Conservation (phyloP, 2,888 invertebrate genomes). For the Eucriotettix oculatus region DNA sequence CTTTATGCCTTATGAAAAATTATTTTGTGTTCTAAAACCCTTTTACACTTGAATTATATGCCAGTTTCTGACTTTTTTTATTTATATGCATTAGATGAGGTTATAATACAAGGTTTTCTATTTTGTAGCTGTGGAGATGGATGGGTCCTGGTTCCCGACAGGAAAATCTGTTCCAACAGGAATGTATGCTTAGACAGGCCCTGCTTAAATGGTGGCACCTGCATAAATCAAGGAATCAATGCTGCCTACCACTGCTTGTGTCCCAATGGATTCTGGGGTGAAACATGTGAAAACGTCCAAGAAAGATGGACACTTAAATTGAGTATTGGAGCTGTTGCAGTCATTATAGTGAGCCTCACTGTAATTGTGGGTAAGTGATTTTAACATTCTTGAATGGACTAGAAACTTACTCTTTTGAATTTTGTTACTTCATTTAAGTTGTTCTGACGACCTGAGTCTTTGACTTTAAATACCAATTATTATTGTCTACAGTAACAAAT, state of each 20-base stretch:
- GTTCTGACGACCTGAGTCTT: no score
- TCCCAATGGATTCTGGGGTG: slow-evolving; percentile 24
- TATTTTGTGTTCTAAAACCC: no score
- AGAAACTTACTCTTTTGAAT: no score
- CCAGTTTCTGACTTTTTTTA: no score
- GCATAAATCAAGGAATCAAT: slow-evolving; percentile 24
- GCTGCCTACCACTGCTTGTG: slow-evolving; percentile 25
- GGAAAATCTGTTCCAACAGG: slow-evolving; percentile 25
- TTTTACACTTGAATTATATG: no score
- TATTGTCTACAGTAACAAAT: no score
- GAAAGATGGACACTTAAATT: slow-evolving; percentile 31
- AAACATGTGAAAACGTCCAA: slow-evolving; percentile 25
- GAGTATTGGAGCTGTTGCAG: slow-evolving; percentile 34
- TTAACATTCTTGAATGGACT: no score
- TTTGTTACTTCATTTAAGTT: no score
- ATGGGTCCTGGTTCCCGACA: slow-evolving; percentile 22
- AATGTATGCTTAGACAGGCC: slow-evolving; percentile 27
- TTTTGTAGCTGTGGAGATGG: slow-evolving; percentile 24
- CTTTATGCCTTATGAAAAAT: no score
- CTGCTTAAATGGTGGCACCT: slow-evolving; percentile 27
- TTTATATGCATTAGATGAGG: no score
- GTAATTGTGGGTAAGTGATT: slow-evolving; percentile 30
- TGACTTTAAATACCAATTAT: no score
- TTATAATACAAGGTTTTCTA: not conserved
- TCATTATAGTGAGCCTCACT: slow-evolving; percentile 35